Conservation (phyloP, 2,888 invertebrate genomes). For the Xanthia togata region DNA sequence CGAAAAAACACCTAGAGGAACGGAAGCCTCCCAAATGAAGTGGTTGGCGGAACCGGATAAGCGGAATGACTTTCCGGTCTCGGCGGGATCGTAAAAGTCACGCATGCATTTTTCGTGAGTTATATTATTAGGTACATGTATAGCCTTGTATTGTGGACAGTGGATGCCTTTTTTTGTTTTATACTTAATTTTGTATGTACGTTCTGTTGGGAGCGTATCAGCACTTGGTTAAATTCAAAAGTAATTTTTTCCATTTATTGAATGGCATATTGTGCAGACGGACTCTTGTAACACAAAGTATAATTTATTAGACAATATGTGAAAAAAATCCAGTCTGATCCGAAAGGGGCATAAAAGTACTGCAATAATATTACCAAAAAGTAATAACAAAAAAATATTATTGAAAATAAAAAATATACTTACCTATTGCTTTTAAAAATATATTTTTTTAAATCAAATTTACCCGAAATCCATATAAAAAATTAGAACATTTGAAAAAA, state of each 20-base stretch:
- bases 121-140: constrained; percentile 69
- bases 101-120: constrained; percentile 84
- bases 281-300: background rate
- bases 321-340: no score
- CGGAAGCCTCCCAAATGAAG: constrained; percentile 77
- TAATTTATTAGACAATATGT: background rate
- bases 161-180: constrained; percentile 35
- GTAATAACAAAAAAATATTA: no score
- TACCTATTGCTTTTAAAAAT: no score
- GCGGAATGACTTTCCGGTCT: constrained; percentile 83
- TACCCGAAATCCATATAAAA: no score
- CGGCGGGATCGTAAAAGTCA: constrained; percentile 83
- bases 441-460: no score
- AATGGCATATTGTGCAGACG: background rate
- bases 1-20: constrained; percentile 76
- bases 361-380: no score
- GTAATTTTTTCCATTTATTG: background rate
- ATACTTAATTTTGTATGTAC: constrained; percentile 65
- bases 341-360: no score
- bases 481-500: no score
- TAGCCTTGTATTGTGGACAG: constrained; percentile 49
- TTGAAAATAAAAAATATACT: no score
- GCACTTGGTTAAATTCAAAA: background rate
- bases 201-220: background rate
- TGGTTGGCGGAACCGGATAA: constrained; percentile 80